Evolutionary conservation across 1,140 invertebrate genomes (phyloP).

Genomic region (Zaprionus nigranus): DNA sequence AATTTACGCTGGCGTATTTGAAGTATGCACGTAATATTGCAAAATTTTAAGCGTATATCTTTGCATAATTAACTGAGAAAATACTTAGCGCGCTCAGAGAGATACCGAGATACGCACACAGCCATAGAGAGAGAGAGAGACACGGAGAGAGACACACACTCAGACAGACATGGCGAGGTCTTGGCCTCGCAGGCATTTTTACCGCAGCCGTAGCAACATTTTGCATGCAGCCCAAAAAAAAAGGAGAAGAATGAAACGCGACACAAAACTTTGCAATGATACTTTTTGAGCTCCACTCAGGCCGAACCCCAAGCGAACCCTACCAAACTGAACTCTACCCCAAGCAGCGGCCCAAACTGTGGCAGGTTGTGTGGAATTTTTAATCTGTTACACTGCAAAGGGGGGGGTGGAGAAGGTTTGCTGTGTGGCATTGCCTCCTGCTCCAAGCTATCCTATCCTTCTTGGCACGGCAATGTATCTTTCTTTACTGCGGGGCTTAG

Average conservation of each 20-base stretch:
- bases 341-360: constrained; percentile 12
- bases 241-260: constrained; percentile 44
- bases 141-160: neutral
- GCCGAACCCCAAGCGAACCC: neutral
- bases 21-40: constrained; percentile 83
- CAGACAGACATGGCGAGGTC: constrained; percentile 27
- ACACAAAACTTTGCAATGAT: constrained; percentile 79
- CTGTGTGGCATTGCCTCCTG: neutral
- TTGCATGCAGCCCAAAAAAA: constrained; percentile 54
- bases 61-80: constrained; percentile 83
- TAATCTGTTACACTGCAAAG: constrained; percentile 65
- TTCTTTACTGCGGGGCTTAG: constrained; percentile 78
- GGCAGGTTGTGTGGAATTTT: constrained; percentile 80
- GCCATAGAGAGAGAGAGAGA: neutral
- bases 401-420: neutral
- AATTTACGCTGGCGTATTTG: constrained; percentile 67
- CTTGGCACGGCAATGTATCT: constrained; percentile 56
- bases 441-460: neutral
- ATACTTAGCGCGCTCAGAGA: constrained; percentile 68
- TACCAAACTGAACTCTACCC: neutral
- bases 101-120: constrained; percentile 35
- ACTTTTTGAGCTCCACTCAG: constrained; percentile 48
- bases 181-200: constrained; percentile 72
- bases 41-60: constrained; percentile 83
- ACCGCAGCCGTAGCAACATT: constrained; percentile 65